Evolutionary conservation across 1,140 invertebrate species (phyloP).

Genomic region (Tachypleus tridentatus): DNA sequence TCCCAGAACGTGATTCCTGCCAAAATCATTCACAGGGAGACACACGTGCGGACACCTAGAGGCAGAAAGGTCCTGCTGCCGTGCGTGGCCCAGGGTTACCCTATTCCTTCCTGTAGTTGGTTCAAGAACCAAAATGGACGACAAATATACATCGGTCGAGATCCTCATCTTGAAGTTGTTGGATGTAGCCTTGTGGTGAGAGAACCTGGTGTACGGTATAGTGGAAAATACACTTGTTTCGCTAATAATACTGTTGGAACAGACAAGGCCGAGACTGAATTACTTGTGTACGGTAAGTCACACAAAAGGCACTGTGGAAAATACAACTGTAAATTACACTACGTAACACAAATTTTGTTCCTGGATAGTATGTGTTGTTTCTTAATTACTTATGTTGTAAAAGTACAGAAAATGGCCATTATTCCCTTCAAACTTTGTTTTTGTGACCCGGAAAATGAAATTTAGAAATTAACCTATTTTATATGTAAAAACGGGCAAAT

Average conservation of each 20-base stretch:
- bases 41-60: slow-evolving; percentile 26
- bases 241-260: slow-evolving; percentile 26
- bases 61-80: slow-evolving; percentile 32
- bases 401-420: too few relatives aligned
- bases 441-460: too few relatives aligned
- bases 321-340: too few relatives aligned
- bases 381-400: too few relatives aligned
- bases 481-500: too few relatives aligned
- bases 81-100: slow-evolving; percentile 32
- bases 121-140: slow-evolving; percentile 12
- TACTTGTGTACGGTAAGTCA: slow-evolving; percentile 23
- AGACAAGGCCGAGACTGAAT: slow-evolving; percentile 24
- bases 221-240: slow-evolving; percentile 25
- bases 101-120: slow-evolving; percentile 25
- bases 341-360: too few relatives aligned
- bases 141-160: slow-evolving; percentile 2
- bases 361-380: too few relatives aligned
- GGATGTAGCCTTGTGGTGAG: slow-evolving; percentile 21
- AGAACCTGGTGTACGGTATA: slow-evolving; percentile 17
- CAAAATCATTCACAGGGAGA: slow-evolving; percentile 25
- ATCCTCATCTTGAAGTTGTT: slow-evolving; percentile 6
- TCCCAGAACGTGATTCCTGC: slow-evolving; percentile 6
- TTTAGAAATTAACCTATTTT: too few relatives aligned
- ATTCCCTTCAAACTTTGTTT: too few relatives aligned
- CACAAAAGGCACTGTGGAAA: too few relatives aligned